These are phyloP conservation scores for Mus caroli DNA, from an alignment of 2,797 vertebrate genomes.

Conservation along the genomic window DNA sequence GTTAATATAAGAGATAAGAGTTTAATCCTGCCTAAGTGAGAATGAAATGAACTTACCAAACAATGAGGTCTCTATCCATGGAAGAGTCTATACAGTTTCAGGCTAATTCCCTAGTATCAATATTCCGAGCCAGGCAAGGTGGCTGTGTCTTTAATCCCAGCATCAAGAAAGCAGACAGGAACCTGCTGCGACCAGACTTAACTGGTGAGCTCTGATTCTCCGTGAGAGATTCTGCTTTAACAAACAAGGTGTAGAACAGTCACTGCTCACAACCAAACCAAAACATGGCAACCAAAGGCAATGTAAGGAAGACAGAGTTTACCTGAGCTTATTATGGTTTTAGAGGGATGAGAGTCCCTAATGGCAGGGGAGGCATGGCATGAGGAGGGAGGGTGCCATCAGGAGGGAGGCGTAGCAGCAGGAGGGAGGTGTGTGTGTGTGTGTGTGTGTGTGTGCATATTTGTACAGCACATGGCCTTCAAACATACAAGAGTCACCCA, in stretches of 20 bases:
- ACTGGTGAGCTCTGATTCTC: not conserved
- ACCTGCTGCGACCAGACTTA: not conserved
- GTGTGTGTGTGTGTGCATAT: not conserved
- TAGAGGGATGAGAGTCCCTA: not conserved
- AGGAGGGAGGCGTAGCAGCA: too few relatives aligned
- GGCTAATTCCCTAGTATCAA: not conserved
- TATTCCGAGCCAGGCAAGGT: not conserved
- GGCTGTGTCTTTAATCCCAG: not conserved
- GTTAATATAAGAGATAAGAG: constrained; percentile 18
- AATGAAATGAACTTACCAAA: constrained; percentile 3
- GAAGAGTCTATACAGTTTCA: not conserved
- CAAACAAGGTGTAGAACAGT: not conserved
- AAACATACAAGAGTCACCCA: not conserved
- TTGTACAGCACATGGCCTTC: not conserved
- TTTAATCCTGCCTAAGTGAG: constrained; percentile 33
- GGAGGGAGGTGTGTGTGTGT: not conserved
- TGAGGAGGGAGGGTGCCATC: too few relatives aligned
- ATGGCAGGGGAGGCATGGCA: fast-evolving
- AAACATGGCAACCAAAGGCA: not conserved
- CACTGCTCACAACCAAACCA: not conserved
- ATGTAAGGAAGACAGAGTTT: not conserved
- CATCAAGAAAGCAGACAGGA: not conserved
- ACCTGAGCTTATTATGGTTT: not conserved
- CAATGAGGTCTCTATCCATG: not conserved
- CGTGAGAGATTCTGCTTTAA: not conserved